phyloP scores from a whole-genome alignment of 2,797 vertebrate genomes.

The Premnoplex brunnescens region DNA sequence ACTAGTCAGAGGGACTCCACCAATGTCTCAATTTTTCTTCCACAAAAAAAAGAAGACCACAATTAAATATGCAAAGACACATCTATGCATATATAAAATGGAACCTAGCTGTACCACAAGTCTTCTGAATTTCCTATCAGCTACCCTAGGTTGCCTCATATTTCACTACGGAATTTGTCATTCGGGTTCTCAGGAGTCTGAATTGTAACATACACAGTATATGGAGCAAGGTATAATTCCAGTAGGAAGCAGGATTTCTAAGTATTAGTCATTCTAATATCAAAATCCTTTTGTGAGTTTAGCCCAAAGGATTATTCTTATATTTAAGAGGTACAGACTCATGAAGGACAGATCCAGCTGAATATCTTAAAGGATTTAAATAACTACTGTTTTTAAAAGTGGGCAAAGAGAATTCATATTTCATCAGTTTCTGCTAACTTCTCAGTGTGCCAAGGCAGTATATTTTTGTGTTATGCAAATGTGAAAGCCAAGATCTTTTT shows the following conservation, averaged over 20 bases:
- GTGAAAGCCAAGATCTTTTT: conserved; percentile 35
- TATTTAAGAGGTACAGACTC: background rate
- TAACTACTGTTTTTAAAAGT: conserved; percentile 18
- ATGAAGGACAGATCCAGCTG: background rate
- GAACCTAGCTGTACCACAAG: background rate
- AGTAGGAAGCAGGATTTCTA: background rate
- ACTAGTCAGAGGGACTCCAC: background rate
- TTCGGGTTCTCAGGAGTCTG: background rate
- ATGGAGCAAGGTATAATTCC: background rate
- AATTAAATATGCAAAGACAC: background rate
- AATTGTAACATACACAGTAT: background rate
- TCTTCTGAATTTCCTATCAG: background rate
- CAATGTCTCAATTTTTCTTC: background rate
- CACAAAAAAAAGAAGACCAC: background rate
- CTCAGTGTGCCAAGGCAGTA: background rate
- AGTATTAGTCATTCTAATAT: conserved; percentile 4
- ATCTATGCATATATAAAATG: background rate
- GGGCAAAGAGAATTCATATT: conserved; percentile 19
- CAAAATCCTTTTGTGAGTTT: conserved; percentile 27
- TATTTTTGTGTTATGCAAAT: conserved; percentile 41
- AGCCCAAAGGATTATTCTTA: background rate
- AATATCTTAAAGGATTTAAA: conserved; percentile 32
- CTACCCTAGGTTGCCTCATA: background rate
- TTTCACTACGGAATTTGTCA: background rate
- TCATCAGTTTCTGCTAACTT: background rate